phyloP scores from a whole-genome alignment of 2,113 vertebrate species.

The Nothocercus julius region DNA sequence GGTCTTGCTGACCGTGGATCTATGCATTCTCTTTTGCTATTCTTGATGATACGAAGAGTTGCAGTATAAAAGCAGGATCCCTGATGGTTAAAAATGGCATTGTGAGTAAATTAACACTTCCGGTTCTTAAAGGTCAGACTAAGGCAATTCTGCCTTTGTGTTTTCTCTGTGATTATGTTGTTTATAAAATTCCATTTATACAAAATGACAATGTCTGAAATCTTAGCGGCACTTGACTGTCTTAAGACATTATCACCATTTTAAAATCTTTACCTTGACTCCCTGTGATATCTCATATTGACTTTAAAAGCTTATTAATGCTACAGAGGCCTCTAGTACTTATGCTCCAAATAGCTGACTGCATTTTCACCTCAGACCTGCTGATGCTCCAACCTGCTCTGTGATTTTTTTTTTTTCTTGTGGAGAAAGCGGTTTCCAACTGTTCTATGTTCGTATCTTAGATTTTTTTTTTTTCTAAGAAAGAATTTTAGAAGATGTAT shows the following conservation, averaged over 20 bases:
- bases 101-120: background rate
- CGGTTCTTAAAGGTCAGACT: background rate
- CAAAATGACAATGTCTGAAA: background rate
- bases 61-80: background rate
- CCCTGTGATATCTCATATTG: background rate
- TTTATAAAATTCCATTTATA: background rate
- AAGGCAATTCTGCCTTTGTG: background rate
- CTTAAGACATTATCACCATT: background rate
- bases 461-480: background rate
- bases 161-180: background rate
- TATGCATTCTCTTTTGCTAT: background rate
- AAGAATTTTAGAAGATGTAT: background rate
- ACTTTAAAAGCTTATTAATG: background rate
- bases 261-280: background rate
- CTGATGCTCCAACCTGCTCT: background rate
- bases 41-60: background rate
- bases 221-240: background rate
- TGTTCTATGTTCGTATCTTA: background rate
- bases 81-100: background rate
- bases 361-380: background rate
- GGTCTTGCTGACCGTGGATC: background rate
- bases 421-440: background rate
- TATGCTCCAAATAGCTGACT: background rate
- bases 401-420: accelerated
- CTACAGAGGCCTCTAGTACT: background rate